These are phyloP conservation scores for Procavia capensis DNA, from an alignment of 2,113 vertebrate genomes.

Conservation along the genomic window DNA sequence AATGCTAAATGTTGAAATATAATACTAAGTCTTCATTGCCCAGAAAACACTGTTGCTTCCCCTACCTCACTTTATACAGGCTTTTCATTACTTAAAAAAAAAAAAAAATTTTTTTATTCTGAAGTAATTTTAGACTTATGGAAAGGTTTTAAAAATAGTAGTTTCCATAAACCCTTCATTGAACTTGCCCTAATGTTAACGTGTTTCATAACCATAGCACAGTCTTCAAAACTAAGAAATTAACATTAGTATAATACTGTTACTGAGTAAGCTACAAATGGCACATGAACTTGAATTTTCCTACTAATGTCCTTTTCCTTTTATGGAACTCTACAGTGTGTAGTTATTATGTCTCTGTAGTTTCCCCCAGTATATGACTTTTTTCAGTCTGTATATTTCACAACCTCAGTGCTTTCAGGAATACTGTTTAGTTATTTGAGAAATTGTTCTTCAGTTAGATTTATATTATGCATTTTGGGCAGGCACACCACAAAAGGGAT, in stretches of 20 bases:
- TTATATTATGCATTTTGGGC: neutral
- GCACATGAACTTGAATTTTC: neutral
- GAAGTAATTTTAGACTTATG: constrained; percentile 5
- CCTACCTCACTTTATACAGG: neutral
- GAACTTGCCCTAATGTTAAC: neutral
- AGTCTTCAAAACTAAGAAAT: neutral
- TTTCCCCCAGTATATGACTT: neutral
- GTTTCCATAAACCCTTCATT: neutral
- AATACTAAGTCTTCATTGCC: constrained; percentile 16
- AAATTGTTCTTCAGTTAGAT: neutral
- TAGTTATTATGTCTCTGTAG: neutral
- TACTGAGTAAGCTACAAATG: neutral
- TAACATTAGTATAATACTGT: neutral
- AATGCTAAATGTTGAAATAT: neutral
- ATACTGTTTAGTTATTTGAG: neutral
- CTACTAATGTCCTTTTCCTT: neutral
- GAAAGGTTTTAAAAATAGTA: neutral
- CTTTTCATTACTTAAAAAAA: neutral
- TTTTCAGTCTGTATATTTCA: neutral
- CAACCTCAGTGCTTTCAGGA: neutral
- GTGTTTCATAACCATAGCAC: too few species aligned
- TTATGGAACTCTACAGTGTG: neutral
- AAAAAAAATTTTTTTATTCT: neutral
- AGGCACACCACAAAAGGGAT: neutral
- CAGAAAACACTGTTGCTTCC: neutral